Evolutionary conservation across 2,797 vertebrate genomes (phyloP).

Genomic region (Chaetodon trifasciatus): DNA sequence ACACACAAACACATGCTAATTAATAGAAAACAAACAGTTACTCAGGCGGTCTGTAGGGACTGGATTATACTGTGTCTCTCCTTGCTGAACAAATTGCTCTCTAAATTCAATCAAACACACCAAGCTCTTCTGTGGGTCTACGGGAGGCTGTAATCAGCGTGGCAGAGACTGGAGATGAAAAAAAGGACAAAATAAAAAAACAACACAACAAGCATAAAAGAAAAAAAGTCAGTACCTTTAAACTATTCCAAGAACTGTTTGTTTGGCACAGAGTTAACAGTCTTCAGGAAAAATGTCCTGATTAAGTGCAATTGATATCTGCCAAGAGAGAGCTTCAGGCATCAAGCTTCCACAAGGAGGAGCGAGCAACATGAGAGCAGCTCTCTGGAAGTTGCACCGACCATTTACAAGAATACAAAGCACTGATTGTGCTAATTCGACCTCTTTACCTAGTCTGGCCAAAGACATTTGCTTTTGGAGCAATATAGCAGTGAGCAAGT

Average conservation of each 20-base stretch:
- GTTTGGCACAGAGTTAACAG: slow-evolving; percentile 40
- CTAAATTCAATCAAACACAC: slow-evolving; percentile 80
- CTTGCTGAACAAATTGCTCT: slow-evolving; percentile 79
- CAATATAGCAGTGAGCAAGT: neutral
- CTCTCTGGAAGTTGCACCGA: neutral
- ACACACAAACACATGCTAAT: slow-evolving; percentile 70
- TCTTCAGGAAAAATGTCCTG: slow-evolving; percentile 47
- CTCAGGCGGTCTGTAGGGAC: slow-evolving; percentile 71
- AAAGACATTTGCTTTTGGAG: slow-evolving; percentile 27
- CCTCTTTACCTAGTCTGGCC: slow-evolving; percentile 41
- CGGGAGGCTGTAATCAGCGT: slow-evolving; percentile 69
- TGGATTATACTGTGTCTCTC: slow-evolving; percentile 74
- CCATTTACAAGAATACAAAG: slow-evolving; percentile 37
- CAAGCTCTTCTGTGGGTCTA: slow-evolving; percentile 58
- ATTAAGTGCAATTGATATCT: slow-evolving; percentile 57
- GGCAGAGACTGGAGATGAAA: slow-evolving; percentile 44
- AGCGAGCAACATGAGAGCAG: slow-evolving; percentile 16
- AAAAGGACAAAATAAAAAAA: slow-evolving; percentile 33
- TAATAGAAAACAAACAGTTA: slow-evolving; percentile 82
- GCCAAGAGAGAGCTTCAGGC: slow-evolving; percentile 32
- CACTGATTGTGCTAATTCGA: slow-evolving; percentile 31
- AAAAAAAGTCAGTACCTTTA: slow-evolving; percentile 22
- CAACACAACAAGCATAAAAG: slow-evolving; percentile 20
- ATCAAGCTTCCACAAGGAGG: slow-evolving; percentile 31
- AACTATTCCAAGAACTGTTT: slow-evolving; percentile 36